A percentile compares a stretch with the other conserved stretches of the same genome.
phyloP scores from a whole-genome alignment of 2,888 invertebrate species.

The Girardia tigrina region DNA sequence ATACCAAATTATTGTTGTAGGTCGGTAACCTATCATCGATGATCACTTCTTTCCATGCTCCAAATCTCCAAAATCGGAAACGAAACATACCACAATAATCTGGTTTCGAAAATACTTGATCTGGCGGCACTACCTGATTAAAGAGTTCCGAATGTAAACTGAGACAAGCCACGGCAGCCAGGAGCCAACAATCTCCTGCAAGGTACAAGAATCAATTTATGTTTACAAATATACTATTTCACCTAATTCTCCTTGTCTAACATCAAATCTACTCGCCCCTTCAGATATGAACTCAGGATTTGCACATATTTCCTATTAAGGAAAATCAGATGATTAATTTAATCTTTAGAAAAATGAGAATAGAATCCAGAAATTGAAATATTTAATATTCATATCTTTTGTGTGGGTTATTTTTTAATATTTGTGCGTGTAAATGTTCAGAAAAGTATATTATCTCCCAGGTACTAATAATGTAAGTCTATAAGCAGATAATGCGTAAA shows the following conservation, averaged over 20 bases:
- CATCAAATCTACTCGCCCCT: slow-evolving; percentile 88
- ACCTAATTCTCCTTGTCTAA: slow-evolving; percentile 84
- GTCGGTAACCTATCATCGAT: slow-evolving; percentile 59
- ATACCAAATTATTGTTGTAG: slow-evolving; percentile 66
- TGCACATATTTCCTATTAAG: slow-evolving; percentile 35
- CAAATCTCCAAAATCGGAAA: slow-evolving; percentile 85
- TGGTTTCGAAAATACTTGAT: slow-evolving; percentile 69
- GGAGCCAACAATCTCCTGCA: slow-evolving; percentile 73
- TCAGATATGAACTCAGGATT: slow-evolving; percentile 79
- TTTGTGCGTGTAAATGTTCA: no score
- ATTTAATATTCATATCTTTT: no score
- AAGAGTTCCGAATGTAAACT: slow-evolving; percentile 74
- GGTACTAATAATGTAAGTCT: no score
- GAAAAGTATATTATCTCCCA: no score
- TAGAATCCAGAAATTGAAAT: no score
- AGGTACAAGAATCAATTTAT: slow-evolving; percentile 24
- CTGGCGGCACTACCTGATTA: slow-evolving; percentile 84
- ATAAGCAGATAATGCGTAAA: no score
- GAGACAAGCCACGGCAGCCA: slow-evolving; percentile 73
- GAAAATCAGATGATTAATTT: not conserved
- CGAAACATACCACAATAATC: slow-evolving; percentile 80
- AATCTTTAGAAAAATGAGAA: no score
- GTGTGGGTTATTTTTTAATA: no score
- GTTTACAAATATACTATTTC: slow-evolving; percentile 26
- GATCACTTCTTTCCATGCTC: slow-evolving; percentile 56